Evolutionary conservation across 2,113 vertebrate genomes (phyloP), one percentile per base, ranked within the genome.

Genomic region (Serilophus lunatus): DNA sequence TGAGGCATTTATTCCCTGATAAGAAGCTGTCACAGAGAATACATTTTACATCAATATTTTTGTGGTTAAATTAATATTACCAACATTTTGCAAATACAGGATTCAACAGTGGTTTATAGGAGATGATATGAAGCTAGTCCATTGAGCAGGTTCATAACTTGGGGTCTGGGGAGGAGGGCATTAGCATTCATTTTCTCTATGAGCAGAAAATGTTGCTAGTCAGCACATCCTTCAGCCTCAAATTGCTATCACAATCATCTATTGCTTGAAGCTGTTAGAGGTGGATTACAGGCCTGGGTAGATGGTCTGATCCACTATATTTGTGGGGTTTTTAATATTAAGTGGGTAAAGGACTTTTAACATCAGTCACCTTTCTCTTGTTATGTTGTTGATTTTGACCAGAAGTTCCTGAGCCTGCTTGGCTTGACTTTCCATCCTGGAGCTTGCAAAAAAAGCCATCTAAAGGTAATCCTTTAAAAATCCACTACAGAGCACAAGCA

Each of bases 1-100:
- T 97, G 96, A 97, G 69, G 96, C 96, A 94, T 97, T 97, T 94
- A 93, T 95, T 95, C 89, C 82, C 72, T 2, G 3, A 79, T 95
- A 96, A 96, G 92, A 93, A 96, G 60, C 71, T 78, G 83, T 95
- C 91, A 94, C 65, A 93, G 88, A 89, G 63, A 96, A 92, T 89
- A 94, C 31, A 92, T 95, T 96, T 96, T 72, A 90, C 74, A 89
- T 82, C 86, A 92, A 85, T 49, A 76, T 64, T 93, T 92, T 81
- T 77, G 53, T 80, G 75, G 88, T 93, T 92, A 93, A 96, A 92
- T 93, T 94, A 93, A 89, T 94, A 77, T 47, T 87, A 85, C 53
- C 35, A 68, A 33, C 47, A 15, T 88, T 82, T 95, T 85, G 17
- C 63, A 95, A 92, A 82, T 77, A 65, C 0, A 0, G 20, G 59